Percentiles rank a stretch among this genome's conserved stretches.
phyloP scores from a whole-genome alignment of 2,113 vertebrate genomes.

The Leucopsar rothschildi region DNA sequence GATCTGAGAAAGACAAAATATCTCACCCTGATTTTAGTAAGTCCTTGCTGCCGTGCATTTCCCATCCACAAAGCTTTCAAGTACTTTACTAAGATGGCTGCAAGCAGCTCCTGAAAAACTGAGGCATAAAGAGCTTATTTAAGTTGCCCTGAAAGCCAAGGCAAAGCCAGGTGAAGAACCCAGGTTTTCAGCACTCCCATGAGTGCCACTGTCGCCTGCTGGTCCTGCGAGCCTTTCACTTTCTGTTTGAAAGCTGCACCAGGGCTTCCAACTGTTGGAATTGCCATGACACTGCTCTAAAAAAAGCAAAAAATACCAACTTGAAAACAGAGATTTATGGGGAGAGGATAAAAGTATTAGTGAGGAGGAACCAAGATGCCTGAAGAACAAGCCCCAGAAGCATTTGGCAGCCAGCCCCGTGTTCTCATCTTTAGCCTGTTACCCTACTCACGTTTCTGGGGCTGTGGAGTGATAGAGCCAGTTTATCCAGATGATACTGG shows the following conservation, averaged over 20 bases:
- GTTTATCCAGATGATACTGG: constrained; percentile 28
- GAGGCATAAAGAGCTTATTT: not conserved
- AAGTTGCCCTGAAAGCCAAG: not conserved
- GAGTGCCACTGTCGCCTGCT: rapidly evolving
- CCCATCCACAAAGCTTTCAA: not conserved
- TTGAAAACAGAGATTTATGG: constrained; percentile 28
- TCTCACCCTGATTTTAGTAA: not conserved
- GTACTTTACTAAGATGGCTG: not conserved
- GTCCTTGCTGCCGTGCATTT: not conserved
- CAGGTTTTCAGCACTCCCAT: not conserved
- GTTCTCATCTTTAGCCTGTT: constrained; percentile 36
- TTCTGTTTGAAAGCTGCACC: constrained; percentile 31
- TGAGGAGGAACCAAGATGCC: not conserved
- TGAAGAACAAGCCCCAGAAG: not conserved
- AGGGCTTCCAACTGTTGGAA: not conserved
- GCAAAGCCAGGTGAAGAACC: not conserved
- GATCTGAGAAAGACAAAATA: not conserved
- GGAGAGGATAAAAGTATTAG: constrained; percentile 41
- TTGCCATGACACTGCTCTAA: not conserved
- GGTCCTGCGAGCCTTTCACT: not conserved
- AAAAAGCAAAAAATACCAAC: constrained; percentile 6
- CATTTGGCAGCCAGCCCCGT: constrained; percentile 12
- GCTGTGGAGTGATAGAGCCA: constrained; percentile 20
- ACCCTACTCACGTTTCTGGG: constrained; percentile 33
- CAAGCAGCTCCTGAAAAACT: not conserved